phyloP scores from a whole-genome alignment of 1,140 invertebrate genomes.

The Metaphire vulgaris region DNA sequence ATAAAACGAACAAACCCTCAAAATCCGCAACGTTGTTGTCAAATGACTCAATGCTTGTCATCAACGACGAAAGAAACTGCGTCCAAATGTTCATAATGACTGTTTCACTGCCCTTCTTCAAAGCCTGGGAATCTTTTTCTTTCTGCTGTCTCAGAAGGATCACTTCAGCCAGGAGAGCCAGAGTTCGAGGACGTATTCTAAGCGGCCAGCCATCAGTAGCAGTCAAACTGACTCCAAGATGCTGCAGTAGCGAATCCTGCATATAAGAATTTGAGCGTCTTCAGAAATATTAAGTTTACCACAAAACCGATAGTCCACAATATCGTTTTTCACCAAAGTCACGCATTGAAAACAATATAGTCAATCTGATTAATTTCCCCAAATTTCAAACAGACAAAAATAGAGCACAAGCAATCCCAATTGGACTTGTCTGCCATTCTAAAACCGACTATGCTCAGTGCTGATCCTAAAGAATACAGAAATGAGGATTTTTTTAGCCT shows the following conservation, averaged over 20 bases:
- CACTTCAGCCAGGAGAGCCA: conserved; percentile 71
- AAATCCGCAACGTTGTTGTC: conserved; percentile 38
- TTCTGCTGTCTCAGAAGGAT: conserved; percentile 68
- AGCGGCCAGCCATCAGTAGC: conserved; percentile 64
- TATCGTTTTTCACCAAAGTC: too few species aligned
- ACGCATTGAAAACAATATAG: too few species aligned
- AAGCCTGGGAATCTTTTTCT: conserved; percentile 58
- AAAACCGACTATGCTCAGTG: too few species aligned
- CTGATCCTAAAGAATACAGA: too few species aligned
- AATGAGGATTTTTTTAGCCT: too few species aligned
- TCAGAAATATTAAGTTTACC: too few species aligned
- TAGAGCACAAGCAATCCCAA: too few species aligned
- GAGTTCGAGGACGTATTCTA: conserved; percentile 74
- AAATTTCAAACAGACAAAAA: too few species aligned
- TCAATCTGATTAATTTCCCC: too few species aligned
- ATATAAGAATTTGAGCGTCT: too few species aligned
- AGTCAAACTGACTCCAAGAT: conserved; percentile 67
- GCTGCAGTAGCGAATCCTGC: conserved; percentile 66
- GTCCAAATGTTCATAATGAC: conserved; percentile 85
- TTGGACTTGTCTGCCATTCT: too few species aligned
- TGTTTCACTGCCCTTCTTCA: conserved; percentile 58
- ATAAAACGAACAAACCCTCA: conserved; percentile 44
- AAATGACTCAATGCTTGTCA: conserved; percentile 62
- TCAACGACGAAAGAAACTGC: conserved; percentile 74
- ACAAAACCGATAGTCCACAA: too few species aligned